Percentiles rank a stretch among this genome's conserved stretches.
phyloP scores from a whole-genome alignment of 2,888 invertebrate species.

The Hipparchia sbordonii region DNA sequence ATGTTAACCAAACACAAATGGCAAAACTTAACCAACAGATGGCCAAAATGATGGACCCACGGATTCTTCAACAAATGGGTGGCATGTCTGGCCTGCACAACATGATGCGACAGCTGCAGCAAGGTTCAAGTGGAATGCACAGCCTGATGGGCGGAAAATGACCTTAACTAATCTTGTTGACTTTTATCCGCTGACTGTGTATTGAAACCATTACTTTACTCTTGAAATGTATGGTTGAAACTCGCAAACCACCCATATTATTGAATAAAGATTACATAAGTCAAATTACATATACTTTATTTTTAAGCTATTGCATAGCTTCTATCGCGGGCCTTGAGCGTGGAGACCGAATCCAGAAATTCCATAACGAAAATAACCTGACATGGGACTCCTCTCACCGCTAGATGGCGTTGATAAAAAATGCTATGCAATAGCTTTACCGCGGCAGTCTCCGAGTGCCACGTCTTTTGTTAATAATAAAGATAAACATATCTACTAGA shows the following conservation, averaged over 20 bases:
- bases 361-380: too few relatives aligned
- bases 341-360: too few relatives aligned
- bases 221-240: too few relatives aligned
- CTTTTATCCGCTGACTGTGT: constrained; percentile 25
- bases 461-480: too few relatives aligned
- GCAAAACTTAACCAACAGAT: constrained; percentile 99
- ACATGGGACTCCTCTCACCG: too few relatives aligned
- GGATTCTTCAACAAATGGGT: constrained; percentile 98
- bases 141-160: constrained; percentile 85
- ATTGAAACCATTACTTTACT: constrained; percentile 4
- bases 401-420: too few relatives aligned
- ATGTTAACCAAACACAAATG: constrained; percentile 99
- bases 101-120: constrained; percentile 97
- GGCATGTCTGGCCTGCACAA: constrained; percentile 98
- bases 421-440: too few relatives aligned
- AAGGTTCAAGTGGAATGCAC: constrained; percentile 84
- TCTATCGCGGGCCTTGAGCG: too few relatives aligned
- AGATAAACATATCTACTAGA: too few relatives aligned
- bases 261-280: constrained; percentile 27
- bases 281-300: not conserved
- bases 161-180: constrained; percentile 51
- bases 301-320: not conserved
- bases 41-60: constrained; percentile 99
- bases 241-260: constrained; percentile 17
- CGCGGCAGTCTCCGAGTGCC: too few relatives aligned